These are phyloP conservation scores for Pelecanus crispus DNA, from an alignment of 2,113 vertebrate genomes.

Conservation along the genomic window DNA sequence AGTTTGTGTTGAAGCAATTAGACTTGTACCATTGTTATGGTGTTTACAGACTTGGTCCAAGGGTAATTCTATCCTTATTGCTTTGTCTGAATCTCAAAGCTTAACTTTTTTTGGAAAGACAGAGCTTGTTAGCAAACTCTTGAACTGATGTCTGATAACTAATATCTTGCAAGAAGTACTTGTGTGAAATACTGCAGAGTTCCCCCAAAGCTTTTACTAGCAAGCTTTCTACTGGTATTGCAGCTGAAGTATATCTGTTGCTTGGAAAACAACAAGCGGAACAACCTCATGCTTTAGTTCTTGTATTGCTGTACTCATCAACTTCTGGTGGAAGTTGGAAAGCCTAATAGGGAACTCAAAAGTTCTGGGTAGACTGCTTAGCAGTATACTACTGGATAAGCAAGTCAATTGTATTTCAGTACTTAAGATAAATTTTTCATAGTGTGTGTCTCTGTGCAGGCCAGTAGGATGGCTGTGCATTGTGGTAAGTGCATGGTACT, in stretches of 20 bases:
- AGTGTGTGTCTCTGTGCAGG: fast-evolving
- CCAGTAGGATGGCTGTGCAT: neutral
- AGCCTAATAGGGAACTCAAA: neutral
- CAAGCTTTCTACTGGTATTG: neutral
- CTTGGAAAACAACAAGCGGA: neutral
- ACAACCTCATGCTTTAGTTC: neutral
- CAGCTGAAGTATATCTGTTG: neutral
- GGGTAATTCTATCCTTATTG: neutral
- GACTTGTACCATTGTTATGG: neutral
- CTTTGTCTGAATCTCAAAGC: neutral
- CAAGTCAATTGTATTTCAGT: neutral
- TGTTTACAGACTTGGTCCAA: neutral
- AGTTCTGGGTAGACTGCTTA: neutral
- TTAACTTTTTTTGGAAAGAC: neutral
- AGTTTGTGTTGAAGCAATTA: neutral
- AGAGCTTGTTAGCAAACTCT: neutral
- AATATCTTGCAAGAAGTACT: neutral
- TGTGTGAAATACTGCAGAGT: neutral
- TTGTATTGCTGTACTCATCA: neutral
- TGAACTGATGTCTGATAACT: neutral
- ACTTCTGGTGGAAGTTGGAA: neutral
- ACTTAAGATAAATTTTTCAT: neutral
- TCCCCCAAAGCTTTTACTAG: neutral
- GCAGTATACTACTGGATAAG: neutral
- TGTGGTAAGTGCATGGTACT: neutral